Base-by-base conservation (phyloP, 1,140 invertebrate species). In the Uloborus diversus region DNA sequence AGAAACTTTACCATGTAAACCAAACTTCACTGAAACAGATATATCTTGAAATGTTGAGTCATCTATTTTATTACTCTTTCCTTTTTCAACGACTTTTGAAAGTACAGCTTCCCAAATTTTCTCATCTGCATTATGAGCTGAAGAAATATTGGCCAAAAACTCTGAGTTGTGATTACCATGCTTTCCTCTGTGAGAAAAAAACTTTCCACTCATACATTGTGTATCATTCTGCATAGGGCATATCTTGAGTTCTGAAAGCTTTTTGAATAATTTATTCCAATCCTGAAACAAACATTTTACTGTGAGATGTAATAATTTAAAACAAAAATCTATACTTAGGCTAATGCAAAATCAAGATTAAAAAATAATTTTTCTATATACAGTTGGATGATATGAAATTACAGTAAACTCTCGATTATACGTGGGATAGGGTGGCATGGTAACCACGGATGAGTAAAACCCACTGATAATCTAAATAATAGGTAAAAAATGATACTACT, bases 231-330 rank as follows among this genome's bases (percentile, higher is more conserved):
- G 4, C 4, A 66, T 11, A 57, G 61, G 53, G 53, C 79, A 80
- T 9, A 80, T 25, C n/a, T 73, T 69, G 1, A 80, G 51, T 35
- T 64, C 30, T 7, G 79, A 33, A 28, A 80, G 27, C 17, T 68
- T 59, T 23, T 68, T 56, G 28, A 87, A 82, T 78, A 86, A 87
- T 33, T 79, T 83, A 65, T 87, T 86, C 86, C 86, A 88, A 59
- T 87, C 85, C 86, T 87, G 79, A 37, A 82, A 79, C 56, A 49
- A 79, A 75, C 49, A n/a, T n/a, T n/a, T n/a, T n/a, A n/a, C n/a
- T n/a, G n/a, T n/a, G n/a, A n/a, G n/a, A n/a, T n/a, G n/a, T n/a
- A n/a, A n/a, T n/a, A n/a, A n/a, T n/a, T n/a, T n/a, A n/a, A n/a
- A n/a, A n/a, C n/a, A n/a, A n/a, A n/a, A n/a, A n/a, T n/a, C n/a